Conservation (phyloP, 2,797 vertebrate species). For the Meriones psammophilus region DNA sequence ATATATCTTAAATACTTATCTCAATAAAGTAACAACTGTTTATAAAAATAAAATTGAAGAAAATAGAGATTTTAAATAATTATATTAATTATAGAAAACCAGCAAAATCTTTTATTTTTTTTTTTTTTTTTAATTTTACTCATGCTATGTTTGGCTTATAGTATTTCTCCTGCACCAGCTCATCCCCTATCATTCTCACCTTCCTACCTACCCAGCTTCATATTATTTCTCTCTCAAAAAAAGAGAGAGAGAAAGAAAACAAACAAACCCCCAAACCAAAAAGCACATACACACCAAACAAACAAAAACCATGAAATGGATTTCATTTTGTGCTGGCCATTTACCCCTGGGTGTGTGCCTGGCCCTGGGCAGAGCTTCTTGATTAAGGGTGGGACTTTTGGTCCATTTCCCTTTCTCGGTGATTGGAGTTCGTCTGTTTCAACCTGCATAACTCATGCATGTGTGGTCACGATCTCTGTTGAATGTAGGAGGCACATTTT, state of each 20-base stretch:
- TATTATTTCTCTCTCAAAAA: not conserved
- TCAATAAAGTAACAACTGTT: not conserved
- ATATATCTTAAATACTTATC: not conserved
- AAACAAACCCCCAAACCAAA: not conserved
- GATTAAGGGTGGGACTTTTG: too few species aligned
- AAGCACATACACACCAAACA: not conserved
- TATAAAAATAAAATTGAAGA: not conserved
- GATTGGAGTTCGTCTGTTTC: not conserved
- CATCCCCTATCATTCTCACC: not conserved
- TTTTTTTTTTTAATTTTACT: not conserved
- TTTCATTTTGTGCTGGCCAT: not conserved
- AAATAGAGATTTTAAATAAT: not conserved
- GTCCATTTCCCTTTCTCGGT: not conserved
- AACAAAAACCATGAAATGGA: not conserved
- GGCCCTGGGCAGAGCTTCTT: not conserved
- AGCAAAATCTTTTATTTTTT: not conserved
- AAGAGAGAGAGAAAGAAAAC: not conserved
- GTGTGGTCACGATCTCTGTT: too few species aligned
- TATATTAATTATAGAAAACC: not conserved
- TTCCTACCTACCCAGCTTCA: not conserved
- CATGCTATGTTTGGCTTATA: not conserved
- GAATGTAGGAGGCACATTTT: too few species aligned
- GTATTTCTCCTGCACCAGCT: not conserved
- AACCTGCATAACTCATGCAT: not conserved
- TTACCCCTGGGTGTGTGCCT: not conserved